These are phyloP conservation scores for Drosophila seclusa DNA, from an alignment of 2,888 invertebrate genomes.

Conservation along the genomic window DNA sequence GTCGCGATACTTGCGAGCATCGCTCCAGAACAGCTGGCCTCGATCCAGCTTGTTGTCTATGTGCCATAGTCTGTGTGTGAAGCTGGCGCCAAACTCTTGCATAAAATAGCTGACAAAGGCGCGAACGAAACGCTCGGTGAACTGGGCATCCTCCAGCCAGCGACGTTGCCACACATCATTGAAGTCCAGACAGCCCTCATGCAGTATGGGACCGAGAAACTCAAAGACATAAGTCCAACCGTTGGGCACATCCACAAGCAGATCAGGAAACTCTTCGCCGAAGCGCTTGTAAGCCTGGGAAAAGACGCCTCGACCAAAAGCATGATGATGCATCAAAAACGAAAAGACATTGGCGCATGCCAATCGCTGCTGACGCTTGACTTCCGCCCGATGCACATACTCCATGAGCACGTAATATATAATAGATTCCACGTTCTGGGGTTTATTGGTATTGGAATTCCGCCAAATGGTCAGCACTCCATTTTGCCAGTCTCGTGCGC, in stretches of 20 bases:
- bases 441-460: slow-evolving; percentile 53
- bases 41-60: slow-evolving; percentile 75
- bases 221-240: slow-evolving; percentile 82
- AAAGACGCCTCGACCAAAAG: slow-evolving; percentile 65
- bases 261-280: slow-evolving; percentile 70
- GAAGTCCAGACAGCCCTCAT: slow-evolving; percentile 71
- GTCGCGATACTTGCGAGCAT: slow-evolving; percentile 61
- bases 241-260: slow-evolving; percentile 81
- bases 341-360: slow-evolving; percentile 76
- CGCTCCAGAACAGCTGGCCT: slow-evolving; percentile 74
- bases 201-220: slow-evolving; percentile 81
- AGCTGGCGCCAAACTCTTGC: slow-evolving; percentile 81
- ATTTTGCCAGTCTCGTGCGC: slow-evolving; percentile 62
- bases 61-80: slow-evolving; percentile 79
- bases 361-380: slow-evolving; percentile 68
- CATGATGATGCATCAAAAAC: slow-evolving; percentile 64
- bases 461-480: slow-evolving; percentile 74
- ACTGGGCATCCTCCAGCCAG: slow-evolving; percentile 66
- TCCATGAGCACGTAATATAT: slow-evolving; percentile 73
- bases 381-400: slow-evolving; percentile 70
- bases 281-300: slow-evolving; percentile 72
- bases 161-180: slow-evolving; percentile 75
- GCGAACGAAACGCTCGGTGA: slow-evolving; percentile 75
- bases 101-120: slow-evolving; percentile 80
- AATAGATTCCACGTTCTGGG: slow-evolving; percentile 51